phyloP scores from a whole-genome alignment of 1,140 invertebrate species.

The Sitobion miscanthi region DNA sequence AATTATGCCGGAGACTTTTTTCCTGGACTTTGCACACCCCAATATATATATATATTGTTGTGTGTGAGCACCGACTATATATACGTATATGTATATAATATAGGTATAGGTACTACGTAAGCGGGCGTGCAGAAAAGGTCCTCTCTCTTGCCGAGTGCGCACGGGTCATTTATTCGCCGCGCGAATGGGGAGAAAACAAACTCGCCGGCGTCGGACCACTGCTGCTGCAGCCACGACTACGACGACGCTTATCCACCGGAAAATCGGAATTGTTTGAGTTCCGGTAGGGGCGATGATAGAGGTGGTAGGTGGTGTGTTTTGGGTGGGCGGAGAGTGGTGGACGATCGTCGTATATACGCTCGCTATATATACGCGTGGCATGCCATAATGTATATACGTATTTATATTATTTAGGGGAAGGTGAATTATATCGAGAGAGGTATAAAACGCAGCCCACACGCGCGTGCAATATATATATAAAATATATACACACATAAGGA shows the following conservation, averaged over 20 bases:
- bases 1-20: constrained; percentile 25
- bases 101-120: neutral
- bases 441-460: constrained; percentile 21
- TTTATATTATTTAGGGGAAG: constrained; percentile 3
- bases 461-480: neutral
- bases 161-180: constrained; percentile 26
- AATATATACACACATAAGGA: neutral
- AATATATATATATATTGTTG: neutral
- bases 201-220: neutral
- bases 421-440: constrained; percentile 12
- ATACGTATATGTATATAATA: neutral
- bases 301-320: neutral
- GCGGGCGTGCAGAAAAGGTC: constrained; percentile 30
- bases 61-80: neutral
- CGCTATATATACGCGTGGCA: too few relatives aligned
- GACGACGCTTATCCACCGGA: constrained; percentile 30
- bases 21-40: neutral
- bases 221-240: neutral
- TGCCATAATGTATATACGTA: neutral
- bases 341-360: neutral
- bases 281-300: neutral
- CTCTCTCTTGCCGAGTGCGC: neutral
- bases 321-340: too few relatives aligned
- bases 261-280: constrained; percentile 27
- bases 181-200: constrained; percentile 2